Conservation (phyloP, 2,888 invertebrate genomes). For the Anorthoa munda region DNA sequence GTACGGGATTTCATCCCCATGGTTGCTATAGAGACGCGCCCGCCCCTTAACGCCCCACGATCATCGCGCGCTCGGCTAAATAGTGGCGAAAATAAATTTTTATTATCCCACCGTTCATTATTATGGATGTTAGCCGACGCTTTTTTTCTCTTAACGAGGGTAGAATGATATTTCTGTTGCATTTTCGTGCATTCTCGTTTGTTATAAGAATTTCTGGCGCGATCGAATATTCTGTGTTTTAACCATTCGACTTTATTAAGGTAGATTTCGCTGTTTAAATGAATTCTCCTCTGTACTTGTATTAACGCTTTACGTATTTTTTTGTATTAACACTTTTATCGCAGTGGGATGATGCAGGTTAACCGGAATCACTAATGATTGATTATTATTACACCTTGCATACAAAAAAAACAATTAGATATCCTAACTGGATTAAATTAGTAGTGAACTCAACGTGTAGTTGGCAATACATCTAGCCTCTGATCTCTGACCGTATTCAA, state of each 20-base stretch:
- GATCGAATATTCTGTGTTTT: neutral
- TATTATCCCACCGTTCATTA: slow-evolving; percentile 88
- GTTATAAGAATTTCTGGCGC: slow-evolving; percentile 35
- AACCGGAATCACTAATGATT: too few species aligned
- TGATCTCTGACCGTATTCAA: too few species aligned
- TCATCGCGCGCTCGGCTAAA: slow-evolving; percentile 84
- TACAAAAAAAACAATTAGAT: too few species aligned
- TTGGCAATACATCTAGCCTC: too few species aligned
- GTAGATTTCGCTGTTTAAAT: neutral
- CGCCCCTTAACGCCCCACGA: slow-evolving; percentile 85
- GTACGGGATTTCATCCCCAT: slow-evolving; percentile 83
- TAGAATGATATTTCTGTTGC: slow-evolving; percentile 64
- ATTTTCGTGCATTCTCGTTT: slow-evolving; percentile 67
- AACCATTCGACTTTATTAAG: too few species aligned
- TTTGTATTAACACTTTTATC: too few species aligned
- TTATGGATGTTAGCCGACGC: slow-evolving; percentile 81
- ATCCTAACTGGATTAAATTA: too few species aligned
- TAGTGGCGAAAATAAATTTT: slow-evolving; percentile 88
- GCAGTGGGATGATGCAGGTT: too few species aligned
- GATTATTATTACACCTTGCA: too few species aligned
- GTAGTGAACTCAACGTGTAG: too few species aligned
- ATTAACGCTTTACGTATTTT: too few species aligned
- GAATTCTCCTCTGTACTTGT: neutral
- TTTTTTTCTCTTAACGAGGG: slow-evolving; percentile 80
- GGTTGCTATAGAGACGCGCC: slow-evolving; percentile 86